Percentiles rank a stretch among this genome's conserved stretches.
These are phyloP conservation scores for Zootermopsis nevadensis DNA, from an alignment of 2,888 invertebrate species.

Conservation along the genomic window DNA sequence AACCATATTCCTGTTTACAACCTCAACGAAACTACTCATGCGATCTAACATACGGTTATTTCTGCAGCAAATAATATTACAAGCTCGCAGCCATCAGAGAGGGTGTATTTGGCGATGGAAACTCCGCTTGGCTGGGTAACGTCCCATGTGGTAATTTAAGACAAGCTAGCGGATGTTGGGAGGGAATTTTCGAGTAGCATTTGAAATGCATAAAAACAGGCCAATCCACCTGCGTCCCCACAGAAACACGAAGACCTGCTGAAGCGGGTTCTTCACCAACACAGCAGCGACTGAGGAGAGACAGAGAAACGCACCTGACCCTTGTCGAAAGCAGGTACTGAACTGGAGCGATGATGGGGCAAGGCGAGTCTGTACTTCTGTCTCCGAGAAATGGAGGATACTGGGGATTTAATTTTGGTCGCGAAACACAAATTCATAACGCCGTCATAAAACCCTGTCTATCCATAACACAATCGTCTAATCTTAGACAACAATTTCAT, in stretches of 20 bases:
- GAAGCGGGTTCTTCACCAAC: not conserved
- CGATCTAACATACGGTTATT: not conserved
- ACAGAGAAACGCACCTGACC: too few species aligned
- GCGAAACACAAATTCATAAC: too few species aligned
- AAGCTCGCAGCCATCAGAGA: not conserved
- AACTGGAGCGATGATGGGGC: too few species aligned
- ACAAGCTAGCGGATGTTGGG: not conserved
- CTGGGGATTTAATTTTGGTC: too few species aligned
- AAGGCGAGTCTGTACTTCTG: too few species aligned
- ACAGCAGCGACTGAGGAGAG: not conserved
- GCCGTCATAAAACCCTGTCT: too few species aligned
- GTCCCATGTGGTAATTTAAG: not conserved
- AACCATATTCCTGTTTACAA: not conserved
- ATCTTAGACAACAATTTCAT: too few species aligned
- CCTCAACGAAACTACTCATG: not conserved
- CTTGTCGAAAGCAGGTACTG: too few species aligned
- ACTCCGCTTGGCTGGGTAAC: not conserved
- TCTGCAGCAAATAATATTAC: not conserved
- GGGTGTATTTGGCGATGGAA: not conserved
- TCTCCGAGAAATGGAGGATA: too few species aligned
- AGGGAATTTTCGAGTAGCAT: conserved; percentile 7
- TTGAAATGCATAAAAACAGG: conserved; percentile 30
- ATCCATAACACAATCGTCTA: too few species aligned
- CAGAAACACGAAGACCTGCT: not conserved
- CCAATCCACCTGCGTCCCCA: conserved; percentile 16